Conservation (phyloP, 2,888 invertebrate species). For the Oxytorus armatus region DNA sequence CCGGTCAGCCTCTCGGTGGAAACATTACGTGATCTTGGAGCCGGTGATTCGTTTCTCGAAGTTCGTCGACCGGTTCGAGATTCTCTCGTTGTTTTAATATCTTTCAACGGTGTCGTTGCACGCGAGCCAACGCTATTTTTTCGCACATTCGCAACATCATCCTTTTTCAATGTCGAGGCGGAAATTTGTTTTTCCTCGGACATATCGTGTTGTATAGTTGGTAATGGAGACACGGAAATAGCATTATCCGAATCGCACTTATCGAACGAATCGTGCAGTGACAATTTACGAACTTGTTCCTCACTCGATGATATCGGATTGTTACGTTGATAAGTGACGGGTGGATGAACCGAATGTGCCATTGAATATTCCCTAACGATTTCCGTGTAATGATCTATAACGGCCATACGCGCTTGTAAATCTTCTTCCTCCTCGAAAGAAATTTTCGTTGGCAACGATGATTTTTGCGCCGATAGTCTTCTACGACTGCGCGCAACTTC, state of each 20-base stretch:
- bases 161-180: constrained; percentile 56
- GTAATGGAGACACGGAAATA: constrained; percentile 60
- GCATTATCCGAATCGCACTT: constrained; percentile 54
- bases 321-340: constrained; percentile 66
- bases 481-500: constrained; percentile 82
- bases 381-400: constrained; percentile 92
- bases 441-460: constrained; percentile 67
- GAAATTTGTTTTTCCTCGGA: constrained; percentile 49
- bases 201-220: constrained; percentile 50
- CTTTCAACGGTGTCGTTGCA: constrained; percentile 53
- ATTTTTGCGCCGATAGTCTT: constrained; percentile 76
- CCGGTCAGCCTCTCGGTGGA: constrained; percentile 51
- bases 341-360: constrained; percentile 61
- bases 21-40: constrained; percentile 74
- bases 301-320: constrained; percentile 45
- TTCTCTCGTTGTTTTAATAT: constrained; percentile 59
- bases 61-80: constrained; percentile 68
- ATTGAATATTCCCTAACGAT: constrained; percentile 90
- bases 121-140: constrained; percentile 61
- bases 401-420: constrained; percentile 82
- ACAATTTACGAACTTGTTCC: constrained; percentile 71
- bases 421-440: constrained; percentile 78
- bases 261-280: constrained; percentile 75
- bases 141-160: constrained; percentile 47
- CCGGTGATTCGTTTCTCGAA: constrained; percentile 77